These are phyloP conservation scores for Hoplodrina blanda DNA, from an alignment of 2,888 invertebrate species.

Conservation along the genomic window DNA sequence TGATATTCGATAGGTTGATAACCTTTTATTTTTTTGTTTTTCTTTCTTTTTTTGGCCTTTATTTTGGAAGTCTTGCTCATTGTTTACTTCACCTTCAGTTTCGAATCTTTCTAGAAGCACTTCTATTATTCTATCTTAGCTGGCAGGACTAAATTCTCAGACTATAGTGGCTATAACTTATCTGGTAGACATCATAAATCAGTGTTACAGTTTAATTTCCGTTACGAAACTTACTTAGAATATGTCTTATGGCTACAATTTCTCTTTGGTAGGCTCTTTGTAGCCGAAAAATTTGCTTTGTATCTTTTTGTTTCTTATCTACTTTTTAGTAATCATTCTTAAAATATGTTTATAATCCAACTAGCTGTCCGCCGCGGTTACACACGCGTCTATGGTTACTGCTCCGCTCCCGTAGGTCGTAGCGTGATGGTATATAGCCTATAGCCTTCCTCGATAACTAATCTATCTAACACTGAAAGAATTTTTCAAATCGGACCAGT, in stretches of 20 bases:
- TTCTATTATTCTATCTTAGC: not conserved
- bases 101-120: not conserved
- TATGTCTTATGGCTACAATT: constrained; percentile 7
- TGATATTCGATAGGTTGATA: constrained; percentile 27
- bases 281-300: not conserved
- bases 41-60: not conserved
- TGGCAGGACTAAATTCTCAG: not conserved
- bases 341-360: not conserved
- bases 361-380: too few species aligned
- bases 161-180: constrained; percentile 1
- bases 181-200: constrained; percentile 39
- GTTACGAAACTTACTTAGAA: constrained; percentile 13
- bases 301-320: not conserved
- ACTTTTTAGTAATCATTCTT: too few species aligned
- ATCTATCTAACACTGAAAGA: too few species aligned
- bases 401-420: too few species aligned
- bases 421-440: too few species aligned
- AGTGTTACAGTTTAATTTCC: constrained; percentile 41
- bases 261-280: not conserved
- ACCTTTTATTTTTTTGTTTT: constrained; percentile 4
- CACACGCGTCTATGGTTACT: too few species aligned
- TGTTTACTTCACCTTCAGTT: not conserved
- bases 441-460: too few species aligned
- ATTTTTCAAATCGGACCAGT: too few species aligned
- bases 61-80: not conserved